Base-by-base conservation (phyloP, 2,113 vertebrate genomes). In the Scomber japonicus region DNA sequence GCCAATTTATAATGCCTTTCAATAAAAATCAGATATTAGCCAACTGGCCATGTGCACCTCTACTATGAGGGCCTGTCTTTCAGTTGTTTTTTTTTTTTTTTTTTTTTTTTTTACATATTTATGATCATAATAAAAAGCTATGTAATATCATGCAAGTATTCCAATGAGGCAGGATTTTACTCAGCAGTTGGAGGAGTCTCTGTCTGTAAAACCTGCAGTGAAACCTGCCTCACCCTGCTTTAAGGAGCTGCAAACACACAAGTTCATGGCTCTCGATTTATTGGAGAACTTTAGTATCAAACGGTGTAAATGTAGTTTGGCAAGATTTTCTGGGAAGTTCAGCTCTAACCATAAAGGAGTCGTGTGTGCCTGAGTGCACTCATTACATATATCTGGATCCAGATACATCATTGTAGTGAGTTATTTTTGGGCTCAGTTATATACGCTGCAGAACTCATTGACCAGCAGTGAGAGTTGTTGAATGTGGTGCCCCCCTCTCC, bases 351-450 rank as follows among this genome's bases (percentile, higher is more conserved):
- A 12, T 51, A 15, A 61, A 65, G 13, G 21, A 50, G 17, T 71
- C 13, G 24, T 19, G 40, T 15, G 17, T 46, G 50, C 66, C 17
- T 66, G 19, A 11, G 55, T 55, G 14, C 3, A 27, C 54, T 35
- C 5, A 51, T 19, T 40, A 30, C 66, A 61, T 71, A 76, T 21
- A 30, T 81, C 62, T 76, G 67, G 56, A 78, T 78, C 69, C 27
- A 12, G 65, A 78, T 78, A 75, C 53, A 54, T 54, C 53, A 16
- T 54, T 65, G 61, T 57, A 24, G 45, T 49, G 51, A 75, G 81
- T 86, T 89, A 89, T 91, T 93, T 90, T 87, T 79, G 80, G 81
- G 56, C 69, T 67, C 57, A 50, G 65, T 88, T 77, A 50, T 77
- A 50, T 62, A 61, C 12, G 15, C 81, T 69, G 80, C 59, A 87